A percentile compares a stretch with the other conserved stretches of the same genome.
Evolutionary conservation across 2,113 vertebrate species (phyloP).

Genomic region (Oreotragus oreotragus): DNA sequence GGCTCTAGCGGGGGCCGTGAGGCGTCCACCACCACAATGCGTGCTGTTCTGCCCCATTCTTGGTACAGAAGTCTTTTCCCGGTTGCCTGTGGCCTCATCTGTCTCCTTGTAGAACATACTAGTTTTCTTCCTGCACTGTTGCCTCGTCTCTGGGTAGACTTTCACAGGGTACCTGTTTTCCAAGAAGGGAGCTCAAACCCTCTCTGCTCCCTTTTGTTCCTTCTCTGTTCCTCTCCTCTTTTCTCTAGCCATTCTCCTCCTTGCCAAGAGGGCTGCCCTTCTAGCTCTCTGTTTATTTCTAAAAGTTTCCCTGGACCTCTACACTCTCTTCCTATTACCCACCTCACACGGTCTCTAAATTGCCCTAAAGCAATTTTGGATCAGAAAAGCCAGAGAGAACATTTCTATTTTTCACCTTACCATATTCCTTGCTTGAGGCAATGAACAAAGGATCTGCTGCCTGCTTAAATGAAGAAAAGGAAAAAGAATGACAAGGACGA

Average conservation of each 20-base stretch:
- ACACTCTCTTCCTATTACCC: background rate
- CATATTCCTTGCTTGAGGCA: background rate
- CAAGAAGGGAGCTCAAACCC: background rate
- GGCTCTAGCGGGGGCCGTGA: background rate
- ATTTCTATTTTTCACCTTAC: slow-evolving; percentile 23
- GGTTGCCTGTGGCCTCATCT: background rate
- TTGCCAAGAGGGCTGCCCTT: background rate
- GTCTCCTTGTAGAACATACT: background rate
- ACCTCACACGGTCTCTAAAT: background rate
- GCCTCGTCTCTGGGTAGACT: background rate
- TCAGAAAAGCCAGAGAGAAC: background rate
- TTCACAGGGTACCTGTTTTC: background rate
- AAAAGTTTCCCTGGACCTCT: background rate
- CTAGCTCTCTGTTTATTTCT: background rate
- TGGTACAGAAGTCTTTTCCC: background rate
- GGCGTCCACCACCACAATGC: fast-evolving
- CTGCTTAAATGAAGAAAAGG: background rate
- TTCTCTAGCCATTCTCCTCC: background rate
- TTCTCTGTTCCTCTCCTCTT: background rate
- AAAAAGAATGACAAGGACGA: background rate
- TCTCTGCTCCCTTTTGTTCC: background rate
- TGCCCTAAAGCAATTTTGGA: background rate
- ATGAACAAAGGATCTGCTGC: background rate
- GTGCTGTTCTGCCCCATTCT: fast-evolving
- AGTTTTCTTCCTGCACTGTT: background rate